A percentile compares a stretch with the other conserved stretches of the same genome.
Conservation (phyloP, 2,797 vertebrate genomes). For the Myioborus melanocephalus region DNA sequence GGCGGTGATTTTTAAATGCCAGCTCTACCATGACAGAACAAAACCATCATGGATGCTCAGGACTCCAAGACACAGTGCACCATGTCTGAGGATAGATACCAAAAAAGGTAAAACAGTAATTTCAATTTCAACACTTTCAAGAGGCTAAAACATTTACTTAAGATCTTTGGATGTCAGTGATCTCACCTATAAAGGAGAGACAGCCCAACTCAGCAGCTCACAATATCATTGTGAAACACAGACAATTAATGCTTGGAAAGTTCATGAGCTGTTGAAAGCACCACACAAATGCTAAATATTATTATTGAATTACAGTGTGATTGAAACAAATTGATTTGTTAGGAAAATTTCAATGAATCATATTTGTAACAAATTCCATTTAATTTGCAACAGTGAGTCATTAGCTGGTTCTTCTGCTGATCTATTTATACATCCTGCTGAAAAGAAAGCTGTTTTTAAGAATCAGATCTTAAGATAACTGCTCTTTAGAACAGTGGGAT, state of each 20-base stretch:
- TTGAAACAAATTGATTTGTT: conserved; percentile 59
- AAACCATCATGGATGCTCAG: background rate
- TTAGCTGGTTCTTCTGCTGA: conserved; percentile 31
- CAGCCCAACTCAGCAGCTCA: background rate
- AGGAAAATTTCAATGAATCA: conserved; percentile 24
- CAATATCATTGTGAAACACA: background rate
- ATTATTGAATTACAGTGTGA: conserved; percentile 33
- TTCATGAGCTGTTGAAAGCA: conserved; percentile 1
- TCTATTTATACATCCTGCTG: conserved; percentile 32
- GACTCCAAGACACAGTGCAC: background rate
- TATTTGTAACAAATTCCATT: conserved; percentile 47
- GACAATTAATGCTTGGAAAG: background rate
- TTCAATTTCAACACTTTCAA: background rate
- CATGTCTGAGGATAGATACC: fast-evolving
- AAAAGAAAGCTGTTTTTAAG: background rate
- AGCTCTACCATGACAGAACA: background rate
- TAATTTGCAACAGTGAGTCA: conserved; percentile 53
- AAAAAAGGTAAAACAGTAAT: background rate
- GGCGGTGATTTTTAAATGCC: background rate
- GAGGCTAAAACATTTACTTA: background rate
- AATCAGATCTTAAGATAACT: background rate
- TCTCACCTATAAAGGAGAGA: background rate
- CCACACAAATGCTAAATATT: conserved; percentile 15
- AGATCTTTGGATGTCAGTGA: background rate
- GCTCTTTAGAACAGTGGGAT: background rate